Base-by-base conservation (phyloP, 2,797 vertebrate species). In the Poecilia velifera region DNA sequence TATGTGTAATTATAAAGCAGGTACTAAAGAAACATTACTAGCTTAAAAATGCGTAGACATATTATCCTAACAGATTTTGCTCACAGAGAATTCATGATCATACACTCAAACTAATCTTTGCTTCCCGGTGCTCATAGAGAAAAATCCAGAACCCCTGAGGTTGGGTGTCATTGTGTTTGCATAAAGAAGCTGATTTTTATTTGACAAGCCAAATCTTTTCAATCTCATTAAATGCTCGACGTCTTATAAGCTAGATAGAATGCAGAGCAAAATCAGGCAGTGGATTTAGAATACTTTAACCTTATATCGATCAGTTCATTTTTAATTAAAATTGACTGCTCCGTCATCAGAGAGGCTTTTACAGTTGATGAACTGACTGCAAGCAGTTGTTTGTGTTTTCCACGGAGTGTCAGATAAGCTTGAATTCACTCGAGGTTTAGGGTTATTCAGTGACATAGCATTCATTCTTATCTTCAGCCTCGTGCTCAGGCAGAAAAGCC, bases 341-440 rank as follows among this genome's bases (percentile, higher is more conserved):
- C 83, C 34, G 39, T 70, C 62, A 83, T 73, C 46, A 46, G n/a
- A 13, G 55, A 73, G 5, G 0, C 53, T 14, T 2, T 45, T 22
- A 68, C 18, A 68, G 49, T 36, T 74, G 72, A 84, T 78, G 78
- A 74, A 81, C 47, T 47, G 71, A 39, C 12, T 57, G 51, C 53
- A 34, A 9, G 6, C 72, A 78, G 13, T 78, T 79, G n/a, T 2
- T 78, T 77, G 31, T 2, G 31, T 90, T 90, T 87, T 77, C 71
- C 75, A 87, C 20, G 36, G 36, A 22, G 74, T 62, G 45, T 71
- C 45, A 79, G 87, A 90, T 84, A 80, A 88, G 76, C 57, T 34
- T 47, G 59, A 73, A 82, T 80, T 78, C 49, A 9, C 57, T 4
- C 55, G 51, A 74, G 72, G 73, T 79, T 87, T 57, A 13, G 18